Conservation (phyloP, 1,140 invertebrate genomes). For the Bombus difficillimus region DNA sequence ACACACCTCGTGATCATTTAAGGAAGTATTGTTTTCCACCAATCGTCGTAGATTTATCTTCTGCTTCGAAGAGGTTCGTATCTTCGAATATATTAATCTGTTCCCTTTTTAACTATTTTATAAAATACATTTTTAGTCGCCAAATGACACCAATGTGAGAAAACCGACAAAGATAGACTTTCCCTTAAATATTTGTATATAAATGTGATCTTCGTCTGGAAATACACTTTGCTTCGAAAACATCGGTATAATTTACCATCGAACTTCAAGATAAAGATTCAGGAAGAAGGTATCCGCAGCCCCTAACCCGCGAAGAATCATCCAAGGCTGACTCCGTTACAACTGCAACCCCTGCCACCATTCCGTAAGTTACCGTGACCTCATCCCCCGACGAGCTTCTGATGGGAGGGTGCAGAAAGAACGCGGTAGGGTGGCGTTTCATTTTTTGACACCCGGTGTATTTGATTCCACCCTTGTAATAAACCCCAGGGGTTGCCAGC, state of each 20-base stretch:
- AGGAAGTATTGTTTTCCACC: no score
- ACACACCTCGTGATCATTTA: no score
- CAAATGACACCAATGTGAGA: no score
- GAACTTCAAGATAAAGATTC: slow-evolving; percentile 17
- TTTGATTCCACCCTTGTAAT: slow-evolving; percentile 84
- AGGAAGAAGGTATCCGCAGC: slow-evolving; percentile 43
- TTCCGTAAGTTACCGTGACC: slow-evolving; percentile 63
- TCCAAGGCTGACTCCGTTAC: slow-evolving; percentile 50
- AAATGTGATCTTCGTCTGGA: no score
- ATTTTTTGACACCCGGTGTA: slow-evolving; percentile 84
- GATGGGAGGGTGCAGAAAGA: slow-evolving; percentile 49
- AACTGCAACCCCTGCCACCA: slow-evolving; percentile 50
- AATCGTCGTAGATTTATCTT: no score
- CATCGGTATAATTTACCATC: not conserved
- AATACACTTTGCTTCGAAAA: no score
- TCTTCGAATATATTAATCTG: no score
- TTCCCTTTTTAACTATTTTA: no score
- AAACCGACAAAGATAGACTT: no score
- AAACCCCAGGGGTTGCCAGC: slow-evolving; percentile 80
- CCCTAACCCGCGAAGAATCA: slow-evolving; percentile 45
- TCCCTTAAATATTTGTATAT: no score
- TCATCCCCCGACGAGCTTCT: slow-evolving; percentile 49
- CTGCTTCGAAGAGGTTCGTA: no score
- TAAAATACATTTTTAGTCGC: no score
- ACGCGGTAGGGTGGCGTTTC: slow-evolving; percentile 77